Percentiles rank a stretch among this genome's conserved stretches.
Conservation (phyloP, 1,140 invertebrate genomes). For the Diplogasteroides magnus region DNA sequence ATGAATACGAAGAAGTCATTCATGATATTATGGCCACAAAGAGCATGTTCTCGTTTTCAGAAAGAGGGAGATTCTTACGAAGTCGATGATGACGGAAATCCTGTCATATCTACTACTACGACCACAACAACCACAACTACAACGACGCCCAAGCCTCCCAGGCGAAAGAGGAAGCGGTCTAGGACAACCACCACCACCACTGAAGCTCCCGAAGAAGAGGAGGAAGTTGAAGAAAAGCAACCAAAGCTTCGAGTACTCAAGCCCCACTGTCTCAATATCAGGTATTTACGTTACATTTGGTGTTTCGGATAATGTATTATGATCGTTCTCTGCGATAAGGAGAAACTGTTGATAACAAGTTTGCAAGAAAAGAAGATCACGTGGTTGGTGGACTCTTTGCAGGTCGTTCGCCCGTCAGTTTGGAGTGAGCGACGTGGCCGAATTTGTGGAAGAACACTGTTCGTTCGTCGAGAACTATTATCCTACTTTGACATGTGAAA, state of each 20-base stretch:
- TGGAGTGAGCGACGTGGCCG: slow-evolving; percentile 1
- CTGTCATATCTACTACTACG: too few species aligned
- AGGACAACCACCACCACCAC: not conserved
- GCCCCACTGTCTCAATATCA: not conserved
- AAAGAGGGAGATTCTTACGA: not conserved
- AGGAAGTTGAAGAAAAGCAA: not conserved
- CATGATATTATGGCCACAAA: not conserved
- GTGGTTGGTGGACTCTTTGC: too few species aligned
- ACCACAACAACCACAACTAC: too few species aligned
- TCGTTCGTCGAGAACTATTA: slow-evolving; percentile 15
- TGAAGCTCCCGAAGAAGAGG: not conserved
- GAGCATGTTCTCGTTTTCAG: not conserved
- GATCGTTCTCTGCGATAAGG: too few species aligned
- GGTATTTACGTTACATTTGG: not conserved
- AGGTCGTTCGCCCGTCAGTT: slow-evolving; percentile 13
- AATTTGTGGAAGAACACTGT: slow-evolving; percentile 9
- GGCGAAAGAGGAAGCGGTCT: not conserved
- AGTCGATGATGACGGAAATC: not conserved
- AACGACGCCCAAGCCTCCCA: too few species aligned
- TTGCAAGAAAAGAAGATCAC: too few species aligned
- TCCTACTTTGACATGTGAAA: slow-evolving; percentile 2
- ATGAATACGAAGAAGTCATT: not conserved
- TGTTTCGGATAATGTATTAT: too few species aligned
- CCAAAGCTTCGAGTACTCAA: too few species aligned
- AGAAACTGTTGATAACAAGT: too few species aligned